A percentile compares a stretch with the other conserved stretches of the same genome.
These are phyloP conservation scores for Noctua janthe DNA, from an alignment of 2,888 invertebrate genomes.

Conservation along the genomic window DNA sequence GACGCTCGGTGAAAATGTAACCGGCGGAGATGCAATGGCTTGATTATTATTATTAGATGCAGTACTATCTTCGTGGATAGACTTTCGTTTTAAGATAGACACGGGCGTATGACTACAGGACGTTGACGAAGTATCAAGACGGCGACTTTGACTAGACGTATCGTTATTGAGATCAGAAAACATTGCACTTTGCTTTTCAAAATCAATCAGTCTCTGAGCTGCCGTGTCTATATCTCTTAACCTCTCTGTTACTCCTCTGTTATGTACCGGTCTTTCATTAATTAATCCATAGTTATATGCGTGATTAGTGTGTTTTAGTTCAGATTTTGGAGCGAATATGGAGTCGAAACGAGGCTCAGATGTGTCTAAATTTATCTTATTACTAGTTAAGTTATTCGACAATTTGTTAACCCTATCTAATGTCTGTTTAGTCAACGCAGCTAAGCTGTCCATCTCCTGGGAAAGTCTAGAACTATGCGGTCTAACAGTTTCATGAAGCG, in stretches of 20 bases:
- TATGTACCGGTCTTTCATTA: constrained; percentile 78
- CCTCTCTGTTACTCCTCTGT: constrained; percentile 86
- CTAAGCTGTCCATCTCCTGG: constrained; percentile 92
- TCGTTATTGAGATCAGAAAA: constrained; percentile 90
- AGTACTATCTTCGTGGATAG: constrained; percentile 88
- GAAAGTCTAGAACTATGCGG: constrained; percentile 87
- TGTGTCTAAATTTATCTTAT: constrained; percentile 85
- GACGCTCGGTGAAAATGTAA: constrained; percentile 95
- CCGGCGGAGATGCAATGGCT: constrained; percentile 92
- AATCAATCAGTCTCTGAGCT: constrained; percentile 89
- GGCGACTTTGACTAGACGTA: constrained; percentile 89
- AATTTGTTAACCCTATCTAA: constrained; percentile 92
- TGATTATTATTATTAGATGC: constrained; percentile 88
- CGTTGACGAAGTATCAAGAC: constrained; percentile 83
- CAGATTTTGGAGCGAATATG: constrained; percentile 81
- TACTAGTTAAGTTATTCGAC: constrained; percentile 89
- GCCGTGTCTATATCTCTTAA: constrained; percentile 89
- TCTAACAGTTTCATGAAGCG: constrained; percentile 86
- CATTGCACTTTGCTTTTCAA: constrained; percentile 90
- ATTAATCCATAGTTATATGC: constrained; percentile 82
- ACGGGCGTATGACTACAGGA: constrained; percentile 88
- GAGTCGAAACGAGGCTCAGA: constrained; percentile 83
- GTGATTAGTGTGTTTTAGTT: constrained; percentile 82
- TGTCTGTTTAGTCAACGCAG: constrained; percentile 92
- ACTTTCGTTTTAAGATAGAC: constrained; percentile 93